Evolutionary conservation across 2,797 vertebrate genomes (phyloP), one percentile per base, ranked within the genome.

Genomic region (Anolis apletophallus): DNA sequence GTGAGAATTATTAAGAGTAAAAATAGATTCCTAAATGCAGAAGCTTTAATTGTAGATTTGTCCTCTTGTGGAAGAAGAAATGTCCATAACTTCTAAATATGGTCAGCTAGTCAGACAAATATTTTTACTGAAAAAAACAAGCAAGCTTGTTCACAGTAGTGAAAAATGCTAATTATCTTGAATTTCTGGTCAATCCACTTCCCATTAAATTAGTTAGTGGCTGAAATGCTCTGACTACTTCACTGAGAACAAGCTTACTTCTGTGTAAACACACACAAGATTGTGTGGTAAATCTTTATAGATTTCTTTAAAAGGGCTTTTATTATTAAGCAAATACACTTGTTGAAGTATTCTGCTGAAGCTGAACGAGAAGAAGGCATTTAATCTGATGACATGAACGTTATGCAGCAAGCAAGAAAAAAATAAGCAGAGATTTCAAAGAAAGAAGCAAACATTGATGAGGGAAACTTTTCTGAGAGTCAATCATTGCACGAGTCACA

Each of bases 271-370:
- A 83, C 40, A 34, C 14, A 46, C 1, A 73, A 14, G 50, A 67
- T 5, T 67, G 40, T 84, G n/a, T 7, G 52, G 40, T 36, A 21
- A 64, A 80, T 34, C 83, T 92, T 86, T 83, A 87, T 87, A 83
- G 34, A 14, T 32, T 40, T 67, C 91, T 91, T 87, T 5, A 50
- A 74, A 88, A 74, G 77, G 55, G 17, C 0, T 40, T 90, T 82
- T 90, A 34, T 68, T 89, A 71, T 80, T 84, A 85, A 77, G 26
- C 40, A 83, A 90, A 88, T 81, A 81, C 80, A 85, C 29, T 80
- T 86, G 16, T 34, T 21, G 19, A 90, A 80, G 83, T 84, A 88
- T 72, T 71, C 88, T 1, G 0, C 75, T 71, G 69, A 0, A 0
- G 3, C 69, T 85, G 79, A 50, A 13, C 89, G 11, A 68, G 75